Conservation (phyloP, 1,140 invertebrate genomes). For the Charaxes varanes region DNA sequence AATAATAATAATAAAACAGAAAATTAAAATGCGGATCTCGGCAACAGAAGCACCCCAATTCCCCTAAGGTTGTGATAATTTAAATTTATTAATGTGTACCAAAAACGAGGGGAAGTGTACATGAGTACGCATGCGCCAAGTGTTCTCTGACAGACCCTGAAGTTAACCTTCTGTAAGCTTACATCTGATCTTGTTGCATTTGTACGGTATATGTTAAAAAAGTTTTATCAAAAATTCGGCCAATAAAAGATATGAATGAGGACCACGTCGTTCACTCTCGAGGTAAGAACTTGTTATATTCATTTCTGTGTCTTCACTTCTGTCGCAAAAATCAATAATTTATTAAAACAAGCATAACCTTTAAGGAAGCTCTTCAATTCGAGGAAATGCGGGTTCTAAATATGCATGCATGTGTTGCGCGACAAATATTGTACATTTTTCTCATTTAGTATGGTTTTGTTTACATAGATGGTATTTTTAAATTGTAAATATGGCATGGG, state of each 20-base stretch:
- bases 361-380: no score
- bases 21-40: no score
- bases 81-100: conserved; percentile 30
- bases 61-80: conserved; percentile 13
- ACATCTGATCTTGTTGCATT: conserved; percentile 24
- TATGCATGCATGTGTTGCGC: no score
- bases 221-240: conserved; percentile 50
- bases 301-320: conserved; percentile 13
- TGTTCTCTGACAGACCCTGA: conserved; percentile 25
- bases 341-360: conserved; percentile 61
- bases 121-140: conserved; percentile 36
- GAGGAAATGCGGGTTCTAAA: no score
- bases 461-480: no score
- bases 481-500: no score
- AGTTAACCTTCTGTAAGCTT: conserved; percentile 32
- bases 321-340: conserved; percentile 61
- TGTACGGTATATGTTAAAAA: conserved; percentile 28
- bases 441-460: no score
- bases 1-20: no score
- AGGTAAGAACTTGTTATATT: conserved; percentile 74
- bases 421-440: no score
- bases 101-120: conserved; percentile 19
- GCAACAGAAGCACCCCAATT: conserved; percentile 3
- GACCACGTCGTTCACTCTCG: conserved; percentile 83
- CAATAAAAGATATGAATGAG: conserved; percentile 78